Evolutionary conservation across 2,797 vertebrate species (phyloP).

Genomic region (Chelon auratus): DNA sequence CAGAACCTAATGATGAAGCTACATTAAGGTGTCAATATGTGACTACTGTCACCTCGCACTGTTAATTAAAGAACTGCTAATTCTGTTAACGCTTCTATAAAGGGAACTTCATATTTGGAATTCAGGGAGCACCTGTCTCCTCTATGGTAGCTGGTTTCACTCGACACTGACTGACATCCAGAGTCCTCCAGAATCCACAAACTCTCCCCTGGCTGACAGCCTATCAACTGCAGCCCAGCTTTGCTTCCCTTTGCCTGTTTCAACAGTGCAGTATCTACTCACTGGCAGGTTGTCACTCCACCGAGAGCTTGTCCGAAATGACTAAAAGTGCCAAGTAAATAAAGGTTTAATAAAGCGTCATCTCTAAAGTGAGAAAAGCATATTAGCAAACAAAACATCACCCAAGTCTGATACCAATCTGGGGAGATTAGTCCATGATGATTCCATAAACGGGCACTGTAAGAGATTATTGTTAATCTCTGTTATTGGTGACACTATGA

Average conservation of each 20-base stretch:
- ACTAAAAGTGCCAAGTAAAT: slow-evolving; percentile 50
- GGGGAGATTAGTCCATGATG: slow-evolving; percentile 42
- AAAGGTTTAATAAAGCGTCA: slow-evolving; percentile 43
- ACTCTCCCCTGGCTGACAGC: slow-evolving; percentile 64
- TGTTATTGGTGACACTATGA: slow-evolving; percentile 68
- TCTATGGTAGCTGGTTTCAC: slow-evolving; percentile 36
- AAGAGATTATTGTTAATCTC: slow-evolving; percentile 68
- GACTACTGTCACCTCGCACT: not conserved
- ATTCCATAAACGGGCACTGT: slow-evolving; percentile 46
- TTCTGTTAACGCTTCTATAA: not conserved
- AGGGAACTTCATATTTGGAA: slow-evolving; percentile 19
- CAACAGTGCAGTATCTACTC: slow-evolving; percentile 66
- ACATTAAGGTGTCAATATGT: not conserved
- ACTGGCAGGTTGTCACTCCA: slow-evolving; percentile 50
- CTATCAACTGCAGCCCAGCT: slow-evolving; percentile 69
- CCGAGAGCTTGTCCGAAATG: slow-evolving; percentile 44
- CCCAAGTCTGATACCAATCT: slow-evolving; percentile 41
- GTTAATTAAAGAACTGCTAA: slow-evolving; percentile 18
- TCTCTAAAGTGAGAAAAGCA: slow-evolving; percentile 39
- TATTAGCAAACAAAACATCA: slow-evolving; percentile 32
- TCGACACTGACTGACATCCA: slow-evolving; percentile 47
- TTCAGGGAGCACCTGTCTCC: slow-evolving; percentile 39
- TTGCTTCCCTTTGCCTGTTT: slow-evolving; percentile 66
- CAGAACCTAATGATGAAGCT: not conserved
- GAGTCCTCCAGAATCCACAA: slow-evolving; percentile 46